These are phyloP conservation scores for Heliconius erato DNA, from an alignment of 2,888 invertebrate species.

Conservation along the genomic window DNA sequence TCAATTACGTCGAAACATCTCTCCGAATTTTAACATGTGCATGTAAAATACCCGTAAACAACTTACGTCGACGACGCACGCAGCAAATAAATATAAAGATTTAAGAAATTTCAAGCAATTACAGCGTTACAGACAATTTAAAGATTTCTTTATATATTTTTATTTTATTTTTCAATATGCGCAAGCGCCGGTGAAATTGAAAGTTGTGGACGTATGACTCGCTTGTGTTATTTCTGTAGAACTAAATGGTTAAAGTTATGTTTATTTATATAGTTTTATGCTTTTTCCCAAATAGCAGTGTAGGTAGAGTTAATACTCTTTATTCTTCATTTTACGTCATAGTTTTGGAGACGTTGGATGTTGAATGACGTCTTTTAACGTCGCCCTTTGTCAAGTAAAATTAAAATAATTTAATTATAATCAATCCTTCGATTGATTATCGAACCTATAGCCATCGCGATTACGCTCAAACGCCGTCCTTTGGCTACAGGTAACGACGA, in stretches of 20 bases:
- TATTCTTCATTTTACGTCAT: too few relatives aligned
- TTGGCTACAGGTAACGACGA: too few relatives aligned
- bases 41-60: conserved; percentile 42
- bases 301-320: too few relatives aligned
- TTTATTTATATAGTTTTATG: background rate
- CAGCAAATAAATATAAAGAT: conserved; percentile 37
- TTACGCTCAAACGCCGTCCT: too few relatives aligned
- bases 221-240: conserved; percentile 46
- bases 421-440: too few relatives aligned
- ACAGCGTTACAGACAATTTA: conserved; percentile 48
- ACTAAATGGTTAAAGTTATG: background rate
- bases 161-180: conserved; percentile 47
- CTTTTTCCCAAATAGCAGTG: background rate
- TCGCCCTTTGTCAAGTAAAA: too few relatives aligned
- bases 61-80: background rate
- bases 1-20: background rate
- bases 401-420: too few relatives aligned
- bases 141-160: conserved; percentile 41
- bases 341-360: too few relatives aligned
- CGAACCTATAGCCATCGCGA: too few relatives aligned
- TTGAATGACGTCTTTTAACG: too few relatives aligned
- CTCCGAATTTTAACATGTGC: conserved; percentile 16
- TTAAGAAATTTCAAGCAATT: conserved; percentile 46
- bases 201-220: conserved; percentile 57
- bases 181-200: conserved; percentile 58